phyloP scores from a whole-genome alignment of 2,888 invertebrate genomes.

The Deilephila porcellus region DNA sequence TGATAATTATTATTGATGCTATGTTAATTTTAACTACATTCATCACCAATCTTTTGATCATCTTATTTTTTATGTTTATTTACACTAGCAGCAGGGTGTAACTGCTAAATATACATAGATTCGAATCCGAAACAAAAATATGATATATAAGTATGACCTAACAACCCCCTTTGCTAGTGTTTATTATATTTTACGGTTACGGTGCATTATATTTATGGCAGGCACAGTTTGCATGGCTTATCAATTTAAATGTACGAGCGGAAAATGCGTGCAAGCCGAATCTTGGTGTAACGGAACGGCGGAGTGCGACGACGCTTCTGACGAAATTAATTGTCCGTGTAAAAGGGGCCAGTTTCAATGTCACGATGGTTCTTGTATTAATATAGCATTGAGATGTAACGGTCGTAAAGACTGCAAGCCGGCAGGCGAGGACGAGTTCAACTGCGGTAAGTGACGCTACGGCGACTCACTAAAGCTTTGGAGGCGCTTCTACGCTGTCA shows the following conservation, averaged over 20 bases:
- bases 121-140: background rate
- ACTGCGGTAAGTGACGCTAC: slow-evolving; percentile 72
- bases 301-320: slow-evolving; percentile 82
- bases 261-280: slow-evolving; percentile 84
- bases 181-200: slow-evolving; percentile 61
- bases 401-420: slow-evolving; percentile 82
- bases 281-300: slow-evolving; percentile 80
- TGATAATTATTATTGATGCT: background rate
- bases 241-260: slow-evolving; percentile 87
- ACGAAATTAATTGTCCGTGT: slow-evolving; percentile 73
- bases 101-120: background rate
- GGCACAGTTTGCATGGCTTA: slow-evolving; percentile 82
- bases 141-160: slow-evolving; percentile 19
- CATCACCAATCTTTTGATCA: slow-evolving; percentile 30
- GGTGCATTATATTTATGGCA: slow-evolving; percentile 73
- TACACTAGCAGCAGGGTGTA: slow-evolving; percentile 39
- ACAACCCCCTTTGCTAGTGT: slow-evolving; percentile 46
- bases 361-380: slow-evolving; percentile 87
- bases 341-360: slow-evolving; percentile 83
- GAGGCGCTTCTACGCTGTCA: slow-evolving; percentile 8
- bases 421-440: slow-evolving; percentile 86
- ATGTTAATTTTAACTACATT: background rate
- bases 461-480: slow-evolving; percentile 18
- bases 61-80: slow-evolving; percentile 35
- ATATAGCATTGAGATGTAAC: slow-evolving; percentile 87